phyloP scores from a whole-genome alignment of 2,888 invertebrate genomes.

The Hipparchia semele region DNA sequence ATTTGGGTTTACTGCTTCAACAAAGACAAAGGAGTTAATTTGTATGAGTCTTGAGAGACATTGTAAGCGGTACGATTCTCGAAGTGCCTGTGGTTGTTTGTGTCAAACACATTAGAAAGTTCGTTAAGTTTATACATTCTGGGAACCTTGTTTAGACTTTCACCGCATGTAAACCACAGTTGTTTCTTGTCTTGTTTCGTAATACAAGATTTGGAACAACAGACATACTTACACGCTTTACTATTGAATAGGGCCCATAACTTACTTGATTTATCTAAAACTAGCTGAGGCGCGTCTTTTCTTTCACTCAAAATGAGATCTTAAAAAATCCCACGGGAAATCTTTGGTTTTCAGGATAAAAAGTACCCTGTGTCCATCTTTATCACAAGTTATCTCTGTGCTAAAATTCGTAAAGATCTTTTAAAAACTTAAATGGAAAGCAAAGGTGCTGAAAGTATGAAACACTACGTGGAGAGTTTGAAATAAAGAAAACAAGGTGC shows the following conservation, averaged over 20 bases:
- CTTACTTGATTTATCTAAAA: neutral
- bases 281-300: neutral
- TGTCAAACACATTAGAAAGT: conserved; percentile 24
- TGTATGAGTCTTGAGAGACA: conserved; percentile 29
- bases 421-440: too few species aligned
- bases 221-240: neutral
- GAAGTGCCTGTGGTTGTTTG: conserved; percentile 27
- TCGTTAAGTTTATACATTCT: conserved; percentile 23
- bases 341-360: too few species aligned
- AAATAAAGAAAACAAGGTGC: too few species aligned
- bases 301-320: neutral
- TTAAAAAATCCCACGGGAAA: too few species aligned
- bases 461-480: too few species aligned
- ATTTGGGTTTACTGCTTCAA: neutral
- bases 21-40: conserved; percentile 22
- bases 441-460: too few species aligned
- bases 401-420: too few species aligned
- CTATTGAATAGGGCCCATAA: too few species aligned
- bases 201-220: neutral
- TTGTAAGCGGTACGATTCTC: conserved; percentile 29
- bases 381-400: too few species aligned
- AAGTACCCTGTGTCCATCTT: too few species aligned
- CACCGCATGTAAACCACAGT: neutral
- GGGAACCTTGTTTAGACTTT: conserved; percentile 18
- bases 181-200: neutral